Percentiles rank a stretch among this genome's conserved stretches.
phyloP scores from a whole-genome alignment of 2,113 vertebrate species.

The Toxotes chatareus region DNA sequence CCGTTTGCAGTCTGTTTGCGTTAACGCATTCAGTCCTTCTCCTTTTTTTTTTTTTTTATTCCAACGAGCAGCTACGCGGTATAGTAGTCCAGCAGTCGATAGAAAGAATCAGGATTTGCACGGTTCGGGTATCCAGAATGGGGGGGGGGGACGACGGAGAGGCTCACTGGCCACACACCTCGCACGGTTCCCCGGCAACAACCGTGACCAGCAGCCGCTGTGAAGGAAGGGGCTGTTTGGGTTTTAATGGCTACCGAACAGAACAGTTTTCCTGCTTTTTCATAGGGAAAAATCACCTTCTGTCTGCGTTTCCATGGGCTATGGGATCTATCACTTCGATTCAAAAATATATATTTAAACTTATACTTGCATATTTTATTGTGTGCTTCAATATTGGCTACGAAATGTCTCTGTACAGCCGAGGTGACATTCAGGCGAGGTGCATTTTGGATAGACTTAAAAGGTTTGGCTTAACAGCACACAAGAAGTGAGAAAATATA shows the following conservation, averaged over 20 bases:
- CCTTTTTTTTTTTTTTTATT: too few species aligned
- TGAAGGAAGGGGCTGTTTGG: background rate
- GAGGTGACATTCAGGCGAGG: background rate
- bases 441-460: background rate
- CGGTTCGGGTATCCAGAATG: background rate
- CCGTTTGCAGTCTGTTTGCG: conserved; percentile 23
- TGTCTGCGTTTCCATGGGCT: accelerated
- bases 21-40: background rate
- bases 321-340: accelerated
- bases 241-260: conserved; percentile 33
- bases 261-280: background rate
- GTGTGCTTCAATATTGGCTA: background rate
- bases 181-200: conserved; percentile 35
- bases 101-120: background rate
- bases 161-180: conserved; percentile 43
- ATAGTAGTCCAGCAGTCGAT: too few species aligned
- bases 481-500: background rate
- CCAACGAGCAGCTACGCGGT: too few species aligned
- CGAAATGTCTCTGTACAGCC: background rate
- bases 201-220: conserved; percentile 13
- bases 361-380: background rate
- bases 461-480: background rate
- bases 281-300: background rate
- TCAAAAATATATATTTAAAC: background rate
- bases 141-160: background rate